These are phyloP conservation scores for Drepanosiphum platanoidis DNA, from an alignment of 2,888 invertebrate species.

Conservation along the genomic window DNA sequence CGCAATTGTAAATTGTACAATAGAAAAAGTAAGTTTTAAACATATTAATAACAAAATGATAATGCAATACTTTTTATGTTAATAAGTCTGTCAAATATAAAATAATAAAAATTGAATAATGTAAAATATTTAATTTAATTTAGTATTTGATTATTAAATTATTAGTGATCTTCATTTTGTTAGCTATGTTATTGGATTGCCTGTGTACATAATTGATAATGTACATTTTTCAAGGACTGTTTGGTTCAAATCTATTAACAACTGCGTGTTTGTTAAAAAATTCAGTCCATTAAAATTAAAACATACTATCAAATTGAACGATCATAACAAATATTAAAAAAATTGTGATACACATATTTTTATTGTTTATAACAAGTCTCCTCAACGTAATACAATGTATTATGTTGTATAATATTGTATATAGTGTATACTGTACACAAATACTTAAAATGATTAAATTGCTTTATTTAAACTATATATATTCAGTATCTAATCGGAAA, in stretches of 20 bases:
- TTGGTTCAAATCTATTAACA: constrained; percentile 28
- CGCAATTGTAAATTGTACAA: too few relatives aligned
- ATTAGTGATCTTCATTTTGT: neutral
- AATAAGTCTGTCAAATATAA: neutral
- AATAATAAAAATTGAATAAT: constrained; percentile 5
- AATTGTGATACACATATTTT: neutral
- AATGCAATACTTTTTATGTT: neutral
- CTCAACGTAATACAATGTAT: neutral
- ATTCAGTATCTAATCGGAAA: constrained; percentile 18
- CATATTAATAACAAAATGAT: too few relatives aligned
- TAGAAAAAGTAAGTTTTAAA: too few relatives aligned
- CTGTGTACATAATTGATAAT: constrained; percentile 13
- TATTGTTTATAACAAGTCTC: neutral
- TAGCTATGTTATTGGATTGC: constrained; percentile 12
- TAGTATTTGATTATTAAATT: neutral
- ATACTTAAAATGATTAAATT: neutral
- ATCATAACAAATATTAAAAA: neutral
- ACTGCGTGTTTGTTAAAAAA: neutral
- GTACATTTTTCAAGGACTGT: constrained; percentile 25
- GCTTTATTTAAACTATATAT: neutral
- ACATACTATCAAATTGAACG: neutral
- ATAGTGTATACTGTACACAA: neutral
- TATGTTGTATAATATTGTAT: neutral
- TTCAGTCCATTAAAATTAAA: neutral
- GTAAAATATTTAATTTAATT: constrained; percentile 4